Evolutionary conservation across 2,797 vertebrate species (phyloP), one percentile per base, ranked within the genome.

Genomic region (Perodicticus potto): DNA sequence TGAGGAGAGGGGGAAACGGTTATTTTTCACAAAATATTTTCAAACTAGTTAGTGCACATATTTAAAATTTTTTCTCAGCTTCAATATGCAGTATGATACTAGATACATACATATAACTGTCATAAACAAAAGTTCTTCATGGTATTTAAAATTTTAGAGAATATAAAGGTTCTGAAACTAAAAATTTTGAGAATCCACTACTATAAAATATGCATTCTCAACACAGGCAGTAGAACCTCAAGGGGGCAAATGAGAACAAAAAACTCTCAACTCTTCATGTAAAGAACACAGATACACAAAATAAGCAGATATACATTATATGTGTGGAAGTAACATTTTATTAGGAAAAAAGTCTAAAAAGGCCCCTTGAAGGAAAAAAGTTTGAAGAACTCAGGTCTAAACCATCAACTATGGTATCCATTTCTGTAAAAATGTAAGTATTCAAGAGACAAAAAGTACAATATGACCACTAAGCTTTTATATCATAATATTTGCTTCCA

Each of bases 11-110:
- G 7, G 32, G 1, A 7, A 74, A 13, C 73, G 32, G 40, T 45
- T 12, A 86, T 34, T 89, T 91, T 89, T n/a, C 29, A 86, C 37
- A 95, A 94, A 84, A 17, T 59, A 59, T 43, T 77, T 88, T 59
- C 0, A 74, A 92, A 69, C 61, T 2, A 81, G 37, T 76, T 69
- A 67, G 25, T 57, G 14, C 49, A 53, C 49, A 53, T 53, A 63
- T 25, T 69, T 88, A 49, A 40, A 40, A 7, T 23, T 29, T 94
- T 77, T 65, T 81, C 65, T 83, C 80, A 89, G 53, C 22, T 77
- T 93, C 93, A 40, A 76, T 65, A 69, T 94, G 29, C 37, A 94
- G 74, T 37, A 92, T 23, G 9, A 80, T 49, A 34, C 27, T 59
- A 95, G 20, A 22, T 37, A 72, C 29, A 53, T 53, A 95, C 16